Conservation (phyloP, 2,888 invertebrate genomes). For the Eristalis tenax region DNA sequence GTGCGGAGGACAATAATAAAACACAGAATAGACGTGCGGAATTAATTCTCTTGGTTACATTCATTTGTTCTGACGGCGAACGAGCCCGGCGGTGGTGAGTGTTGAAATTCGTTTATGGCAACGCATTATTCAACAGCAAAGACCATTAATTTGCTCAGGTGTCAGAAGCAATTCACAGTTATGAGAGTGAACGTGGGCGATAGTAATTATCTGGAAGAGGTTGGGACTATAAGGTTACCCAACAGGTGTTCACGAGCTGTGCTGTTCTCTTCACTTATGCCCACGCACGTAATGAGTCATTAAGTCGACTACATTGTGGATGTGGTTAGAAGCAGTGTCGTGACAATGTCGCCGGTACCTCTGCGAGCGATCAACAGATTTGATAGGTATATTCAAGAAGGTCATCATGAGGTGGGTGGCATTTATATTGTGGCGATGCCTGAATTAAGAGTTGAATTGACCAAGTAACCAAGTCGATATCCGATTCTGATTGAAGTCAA, state of each 20-base stretch:
- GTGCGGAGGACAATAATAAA: conserved; percentile 30
- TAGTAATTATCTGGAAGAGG: conserved; percentile 27
- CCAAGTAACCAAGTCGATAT: too few relatives aligned
- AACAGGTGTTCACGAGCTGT: background rate
- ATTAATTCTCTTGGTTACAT: conserved; percentile 41
- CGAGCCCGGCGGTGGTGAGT: conserved; percentile 3
- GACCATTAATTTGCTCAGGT: conserved; percentile 46
- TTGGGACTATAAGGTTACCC: conserved; percentile 3
- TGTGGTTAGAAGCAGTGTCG: background rate
- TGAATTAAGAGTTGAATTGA: too few relatives aligned
- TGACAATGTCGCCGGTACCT: background rate
- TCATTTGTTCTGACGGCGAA: conserved; percentile 32
- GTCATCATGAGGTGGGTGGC: background rate
- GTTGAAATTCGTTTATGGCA: conserved; percentile 39
- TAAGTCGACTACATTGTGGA: background rate
- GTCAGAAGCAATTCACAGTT: conserved; percentile 29
- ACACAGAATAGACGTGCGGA: conserved; percentile 47
- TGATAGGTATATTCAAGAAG: background rate
- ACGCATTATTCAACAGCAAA: conserved; percentile 40
- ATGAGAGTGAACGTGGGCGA: background rate
- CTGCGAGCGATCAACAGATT: background rate
- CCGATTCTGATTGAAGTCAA: too few relatives aligned
- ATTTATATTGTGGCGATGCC: too few relatives aligned
- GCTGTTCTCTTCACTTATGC: background rate
- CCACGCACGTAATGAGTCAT: background rate